These are phyloP conservation scores for Cyphomyrus discorhynchus DNA, from an alignment of 2,113 vertebrate genomes.

Conservation along the genomic window DNA sequence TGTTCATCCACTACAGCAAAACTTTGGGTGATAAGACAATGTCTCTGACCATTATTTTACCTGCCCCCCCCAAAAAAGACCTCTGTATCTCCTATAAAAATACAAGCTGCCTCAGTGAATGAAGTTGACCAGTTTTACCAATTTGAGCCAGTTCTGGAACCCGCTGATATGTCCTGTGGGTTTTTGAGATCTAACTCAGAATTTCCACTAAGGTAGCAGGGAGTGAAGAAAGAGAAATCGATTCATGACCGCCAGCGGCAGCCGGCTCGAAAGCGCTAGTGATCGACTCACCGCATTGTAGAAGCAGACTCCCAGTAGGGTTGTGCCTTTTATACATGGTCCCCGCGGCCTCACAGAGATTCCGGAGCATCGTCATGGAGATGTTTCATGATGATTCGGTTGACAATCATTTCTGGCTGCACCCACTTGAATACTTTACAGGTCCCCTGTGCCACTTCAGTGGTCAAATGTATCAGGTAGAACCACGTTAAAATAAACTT, in stretches of 20 bases:
- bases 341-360: neutral
- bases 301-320: neutral
- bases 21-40: neutral
- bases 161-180: neutral
- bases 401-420: neutral
- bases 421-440: neutral
- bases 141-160: neutral
- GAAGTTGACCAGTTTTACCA: neutral
- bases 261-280: neutral
- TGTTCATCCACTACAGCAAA: neutral
- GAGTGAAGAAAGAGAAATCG: neutral
- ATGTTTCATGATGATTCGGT: conserved; percentile 2
- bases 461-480: neutral
- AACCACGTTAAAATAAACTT: neutral
- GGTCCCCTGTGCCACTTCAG: neutral
- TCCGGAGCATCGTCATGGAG: conserved; percentile 11
- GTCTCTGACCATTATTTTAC: neutral
- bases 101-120: neutral
- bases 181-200: neutral
- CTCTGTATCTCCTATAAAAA: neutral
- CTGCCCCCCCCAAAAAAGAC: neutral
- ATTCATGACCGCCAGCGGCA: neutral
- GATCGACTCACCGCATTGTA: neutral
- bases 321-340: neutral
- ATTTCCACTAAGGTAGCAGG: neutral